Evolutionary conservation across 1,140 invertebrate species (phyloP).

Genomic region (Prorops nasuta): DNA sequence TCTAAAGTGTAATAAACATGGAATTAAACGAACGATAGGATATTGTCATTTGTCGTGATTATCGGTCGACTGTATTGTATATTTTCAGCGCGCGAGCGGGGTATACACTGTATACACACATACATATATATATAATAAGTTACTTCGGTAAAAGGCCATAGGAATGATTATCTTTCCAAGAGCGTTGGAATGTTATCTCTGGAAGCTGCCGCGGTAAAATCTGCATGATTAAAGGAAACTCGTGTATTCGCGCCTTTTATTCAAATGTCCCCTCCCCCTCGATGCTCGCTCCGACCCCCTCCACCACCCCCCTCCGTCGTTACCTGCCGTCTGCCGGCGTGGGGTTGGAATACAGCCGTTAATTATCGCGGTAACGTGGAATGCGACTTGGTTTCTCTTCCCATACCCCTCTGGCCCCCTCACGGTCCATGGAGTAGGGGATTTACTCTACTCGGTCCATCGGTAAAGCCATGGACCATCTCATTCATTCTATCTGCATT

Average conservation of each 20-base stretch:
- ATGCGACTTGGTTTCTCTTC: conserved; percentile 29
- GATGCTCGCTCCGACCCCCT: background rate
- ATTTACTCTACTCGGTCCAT: conserved; percentile 27
- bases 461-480: conserved; percentile 46
- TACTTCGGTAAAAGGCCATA: too few species aligned
- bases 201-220: conserved; percentile 26
- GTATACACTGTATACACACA: too few species aligned
- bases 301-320: too few species aligned
- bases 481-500: conserved; percentile 55
- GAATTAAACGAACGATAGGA: too few species aligned
- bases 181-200: too few species aligned
- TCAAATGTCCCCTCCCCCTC: conserved; percentile 17
- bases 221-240: conserved; percentile 34
- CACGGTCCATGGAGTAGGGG: conserved; percentile 5
- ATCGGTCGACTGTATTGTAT: too few species aligned
- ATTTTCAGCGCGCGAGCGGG: too few species aligned
- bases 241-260: conserved; percentile 37
- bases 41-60: too few species aligned
- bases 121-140: too few species aligned
- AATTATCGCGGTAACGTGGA: conserved; percentile 42
- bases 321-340: too few species aligned
- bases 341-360: conserved; percentile 36
- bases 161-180: too few species aligned
- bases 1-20: too few species aligned
- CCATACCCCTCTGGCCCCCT: conserved; percentile 2